A percentile compares a stretch with the other conserved stretches of the same genome.
Evolutionary conservation across 2,113 vertebrate genomes (phyloP).

Genomic region (Cryptotis parvus): DNA sequence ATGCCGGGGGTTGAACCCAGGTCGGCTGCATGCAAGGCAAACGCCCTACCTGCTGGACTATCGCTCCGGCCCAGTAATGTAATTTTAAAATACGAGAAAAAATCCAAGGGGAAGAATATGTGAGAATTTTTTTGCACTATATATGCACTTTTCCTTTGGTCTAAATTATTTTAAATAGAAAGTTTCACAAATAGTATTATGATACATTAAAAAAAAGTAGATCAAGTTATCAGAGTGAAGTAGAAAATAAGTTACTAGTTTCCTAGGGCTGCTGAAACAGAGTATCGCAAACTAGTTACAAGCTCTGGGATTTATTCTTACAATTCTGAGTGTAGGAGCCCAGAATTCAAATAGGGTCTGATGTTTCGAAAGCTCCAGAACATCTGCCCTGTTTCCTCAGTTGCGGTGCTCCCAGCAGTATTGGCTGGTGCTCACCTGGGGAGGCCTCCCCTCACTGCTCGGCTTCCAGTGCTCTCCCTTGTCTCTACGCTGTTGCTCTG

Average conservation of each 20-base stretch:
- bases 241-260: slow-evolving; percentile 18
- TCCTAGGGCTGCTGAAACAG: not conserved
- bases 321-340: not conserved
- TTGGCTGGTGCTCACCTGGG: not conserved
- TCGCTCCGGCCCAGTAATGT: not conserved
- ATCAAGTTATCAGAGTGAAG: not conserved
- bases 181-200: not conserved
- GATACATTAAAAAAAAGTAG: slow-evolving; percentile 27
- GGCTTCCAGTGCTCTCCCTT: not conserved
- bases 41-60: slow-evolving; percentile 32
- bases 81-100: too few relatives aligned
- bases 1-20: too few relatives aligned
- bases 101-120: not conserved
- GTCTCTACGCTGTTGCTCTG: not conserved
- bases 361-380: not conserved
- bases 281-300: not conserved
- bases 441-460: not conserved
- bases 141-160: not conserved
- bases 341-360: not conserved
- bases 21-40: too few relatives aligned
- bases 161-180: slow-evolving; percentile 38
- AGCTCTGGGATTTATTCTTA: not conserved
- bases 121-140: not conserved
- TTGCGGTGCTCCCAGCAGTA: not conserved
- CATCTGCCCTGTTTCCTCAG: not conserved